A percentile compares a stretch with the other conserved stretches of the same genome.
phyloP scores from a whole-genome alignment of 2,797 vertebrate genomes.

The Tragopan temminckii region DNA sequence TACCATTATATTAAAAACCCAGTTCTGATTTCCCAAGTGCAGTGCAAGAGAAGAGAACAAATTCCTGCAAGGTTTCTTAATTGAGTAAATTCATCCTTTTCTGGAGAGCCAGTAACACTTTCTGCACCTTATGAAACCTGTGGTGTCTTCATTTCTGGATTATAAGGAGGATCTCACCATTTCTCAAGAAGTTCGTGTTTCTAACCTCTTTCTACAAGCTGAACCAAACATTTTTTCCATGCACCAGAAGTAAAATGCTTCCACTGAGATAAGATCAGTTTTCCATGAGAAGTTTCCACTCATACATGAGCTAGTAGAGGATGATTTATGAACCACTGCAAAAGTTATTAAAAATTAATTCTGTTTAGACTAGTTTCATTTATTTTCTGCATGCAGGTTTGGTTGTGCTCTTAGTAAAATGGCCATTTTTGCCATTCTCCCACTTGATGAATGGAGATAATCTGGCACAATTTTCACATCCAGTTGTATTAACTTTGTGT shows the following conservation, averaged over 20 bases:
- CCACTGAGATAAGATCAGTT: neutral
- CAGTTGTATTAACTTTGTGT: neutral
- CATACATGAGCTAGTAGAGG: neutral
- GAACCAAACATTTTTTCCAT: neutral
- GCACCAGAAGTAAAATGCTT: neutral
- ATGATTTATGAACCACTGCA: neutral
- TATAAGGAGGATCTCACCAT: neutral
- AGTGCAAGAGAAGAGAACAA: neutral
- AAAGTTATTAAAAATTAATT: neutral
- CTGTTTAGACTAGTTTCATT: neutral
- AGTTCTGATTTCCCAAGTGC: neutral
- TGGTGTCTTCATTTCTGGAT: neutral
- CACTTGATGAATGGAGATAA: neutral
- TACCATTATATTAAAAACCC: neutral
- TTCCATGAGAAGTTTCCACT: neutral
- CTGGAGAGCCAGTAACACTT: neutral
- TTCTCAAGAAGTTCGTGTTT: neutral
- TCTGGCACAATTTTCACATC: neutral
- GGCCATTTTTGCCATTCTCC: neutral
- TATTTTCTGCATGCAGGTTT: neutral
- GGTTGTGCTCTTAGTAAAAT: neutral
- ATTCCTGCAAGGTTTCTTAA: neutral
- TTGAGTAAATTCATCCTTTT: neutral
- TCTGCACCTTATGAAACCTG: neutral
- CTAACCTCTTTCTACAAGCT: neutral